These are phyloP conservation scores for Hoplodrina ambigua DNA, from an alignment of 2,888 invertebrate species.

Conservation along the genomic window DNA sequence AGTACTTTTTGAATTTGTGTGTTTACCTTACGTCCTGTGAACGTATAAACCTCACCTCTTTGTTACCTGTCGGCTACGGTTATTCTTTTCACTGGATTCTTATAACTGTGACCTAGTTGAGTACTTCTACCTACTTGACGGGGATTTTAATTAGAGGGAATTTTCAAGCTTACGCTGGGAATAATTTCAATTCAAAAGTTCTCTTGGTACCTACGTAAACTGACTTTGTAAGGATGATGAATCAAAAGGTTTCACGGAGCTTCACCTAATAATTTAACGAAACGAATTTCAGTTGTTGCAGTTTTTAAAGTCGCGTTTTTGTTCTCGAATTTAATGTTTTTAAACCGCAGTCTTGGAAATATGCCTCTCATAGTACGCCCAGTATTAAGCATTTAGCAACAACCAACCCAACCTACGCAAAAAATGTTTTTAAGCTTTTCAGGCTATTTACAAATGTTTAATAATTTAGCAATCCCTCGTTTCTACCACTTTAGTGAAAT, in stretches of 20 bases:
- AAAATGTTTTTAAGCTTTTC: conserved; percentile 1
- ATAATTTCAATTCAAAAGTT: conserved; percentile 60
- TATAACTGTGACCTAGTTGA: conserved; percentile 48
- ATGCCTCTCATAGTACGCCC: too few species aligned
- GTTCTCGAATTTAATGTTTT: background rate
- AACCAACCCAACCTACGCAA: background rate
- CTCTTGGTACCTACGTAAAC: conserved; percentile 41
- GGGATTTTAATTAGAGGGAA: conserved; percentile 67
- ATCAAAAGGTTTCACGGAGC: conserved; percentile 38
- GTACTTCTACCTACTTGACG: conserved; percentile 29
- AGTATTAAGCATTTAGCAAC: background rate
- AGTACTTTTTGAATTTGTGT: background rate
- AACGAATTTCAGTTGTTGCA: conserved; percentile 6
- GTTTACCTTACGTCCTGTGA: background rate
- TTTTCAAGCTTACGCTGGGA: conserved; percentile 54
- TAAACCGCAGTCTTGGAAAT: background rate
- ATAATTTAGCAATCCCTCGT: conserved; percentile 15
- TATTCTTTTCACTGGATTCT: conserved; percentile 39
- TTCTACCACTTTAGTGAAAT: conserved; percentile 34
- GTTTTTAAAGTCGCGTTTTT: conserved; percentile 7
- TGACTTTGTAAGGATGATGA: conserved; percentile 46
- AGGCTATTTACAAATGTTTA: conserved; percentile 15
- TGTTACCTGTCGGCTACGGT: conserved; percentile 25
- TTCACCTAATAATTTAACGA: conserved; percentile 32
- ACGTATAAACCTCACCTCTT: conserved; percentile 19